These are phyloP conservation scores for Lasioglossum vierecki DNA, from an alignment of 2,888 invertebrate species.

Conservation along the genomic window DNA sequence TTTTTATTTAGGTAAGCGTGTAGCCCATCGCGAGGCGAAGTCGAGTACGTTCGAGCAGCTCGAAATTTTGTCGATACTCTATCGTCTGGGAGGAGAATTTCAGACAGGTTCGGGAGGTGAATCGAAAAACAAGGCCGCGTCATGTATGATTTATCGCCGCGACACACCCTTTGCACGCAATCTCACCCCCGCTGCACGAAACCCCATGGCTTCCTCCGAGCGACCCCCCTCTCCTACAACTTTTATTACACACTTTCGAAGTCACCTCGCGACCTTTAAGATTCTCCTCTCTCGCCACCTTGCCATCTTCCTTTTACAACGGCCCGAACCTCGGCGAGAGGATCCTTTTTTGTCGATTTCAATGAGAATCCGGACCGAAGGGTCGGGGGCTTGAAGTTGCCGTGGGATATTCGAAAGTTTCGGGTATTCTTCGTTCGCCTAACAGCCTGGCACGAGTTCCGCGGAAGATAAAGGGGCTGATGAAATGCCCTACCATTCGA, in stretches of 20 bases:
- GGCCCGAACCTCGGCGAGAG: conserved; percentile 27
- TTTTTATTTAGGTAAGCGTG: no score
- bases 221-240: conserved; percentile 61
- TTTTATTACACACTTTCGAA: conserved; percentile 72
- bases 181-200: neutral
- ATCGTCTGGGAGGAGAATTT: conserved; percentile 35
- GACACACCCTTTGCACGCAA: conserved; percentile 27
- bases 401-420: conserved; percentile 62
- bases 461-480: conserved; percentile 63
- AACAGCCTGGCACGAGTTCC: conserved; percentile 56
- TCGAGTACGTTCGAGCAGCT: neutral
- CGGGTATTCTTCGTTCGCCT: conserved; percentile 33
- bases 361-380: conserved; percentile 30
- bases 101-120: neutral
- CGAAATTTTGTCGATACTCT: conserved; percentile 16
- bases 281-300: conserved; percentile 45
- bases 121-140: conserved; percentile 63
- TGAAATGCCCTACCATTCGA: conserved; percentile 50
- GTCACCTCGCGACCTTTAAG: conserved; percentile 70
- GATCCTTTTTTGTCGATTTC: conserved; percentile 46
- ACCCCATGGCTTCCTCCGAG: conserved; percentile 31
- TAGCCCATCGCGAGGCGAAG: no score
- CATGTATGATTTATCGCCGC: conserved; percentile 67
- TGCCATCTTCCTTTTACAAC: conserved; percentile 21
- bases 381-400: conserved; percentile 38